A percentile compares a stretch with the other conserved stretches of the same genome.
Conservation (phyloP, 2,797 vertebrate genomes). For the Neoniphon sammara region DNA sequence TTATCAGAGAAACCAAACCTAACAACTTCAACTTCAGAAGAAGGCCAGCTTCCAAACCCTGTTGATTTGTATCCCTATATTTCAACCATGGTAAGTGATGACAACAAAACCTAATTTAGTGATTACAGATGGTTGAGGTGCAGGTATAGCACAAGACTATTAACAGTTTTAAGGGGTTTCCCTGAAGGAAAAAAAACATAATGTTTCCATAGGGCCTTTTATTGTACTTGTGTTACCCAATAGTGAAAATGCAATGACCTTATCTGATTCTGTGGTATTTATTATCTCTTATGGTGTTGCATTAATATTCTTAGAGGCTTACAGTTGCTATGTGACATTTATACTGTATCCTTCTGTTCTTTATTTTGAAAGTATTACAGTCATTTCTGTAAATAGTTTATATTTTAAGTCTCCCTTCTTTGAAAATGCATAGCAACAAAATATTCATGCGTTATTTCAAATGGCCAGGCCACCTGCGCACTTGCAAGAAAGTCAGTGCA, state of each 20-base stretch:
- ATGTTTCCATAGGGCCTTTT: slow-evolving; percentile 2
- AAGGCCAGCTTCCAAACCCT: slow-evolving; percentile 46
- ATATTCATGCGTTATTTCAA: slow-evolving; percentile 43
- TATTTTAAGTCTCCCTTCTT: background rate
- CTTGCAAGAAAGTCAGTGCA: slow-evolving; percentile 55
- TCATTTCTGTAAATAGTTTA: background rate
- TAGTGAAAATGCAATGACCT: slow-evolving; percentile 16
- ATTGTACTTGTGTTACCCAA: slow-evolving; percentile 11
- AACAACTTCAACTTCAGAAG: slow-evolving; percentile 36
- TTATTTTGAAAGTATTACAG: slow-evolving; percentile 6
- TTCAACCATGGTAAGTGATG: slow-evolving; percentile 60
- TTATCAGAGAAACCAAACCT: slow-evolving; percentile 14
- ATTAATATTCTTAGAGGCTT: slow-evolving; percentile 12
- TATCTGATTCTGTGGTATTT: slow-evolving; percentile 37
- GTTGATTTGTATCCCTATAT: slow-evolving; percentile 25
- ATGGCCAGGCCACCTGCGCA: slow-evolving; percentile 59
- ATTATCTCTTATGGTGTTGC: slow-evolving; percentile 5
- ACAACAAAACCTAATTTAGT: slow-evolving; percentile 43
- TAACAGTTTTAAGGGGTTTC: slow-evolving; percentile 42
- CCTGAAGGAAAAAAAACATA: background rate
- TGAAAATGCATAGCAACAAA: slow-evolving; percentile 50
- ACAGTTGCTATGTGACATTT: background rate
- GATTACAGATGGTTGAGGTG: slow-evolving; percentile 20
- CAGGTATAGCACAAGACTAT: slow-evolving; percentile 13
- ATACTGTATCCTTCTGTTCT: background rate